Evolutionary conservation across 92 coral and sea anemone species (phyloP).

Genomic region (Virgularia gustaviana): DNA sequence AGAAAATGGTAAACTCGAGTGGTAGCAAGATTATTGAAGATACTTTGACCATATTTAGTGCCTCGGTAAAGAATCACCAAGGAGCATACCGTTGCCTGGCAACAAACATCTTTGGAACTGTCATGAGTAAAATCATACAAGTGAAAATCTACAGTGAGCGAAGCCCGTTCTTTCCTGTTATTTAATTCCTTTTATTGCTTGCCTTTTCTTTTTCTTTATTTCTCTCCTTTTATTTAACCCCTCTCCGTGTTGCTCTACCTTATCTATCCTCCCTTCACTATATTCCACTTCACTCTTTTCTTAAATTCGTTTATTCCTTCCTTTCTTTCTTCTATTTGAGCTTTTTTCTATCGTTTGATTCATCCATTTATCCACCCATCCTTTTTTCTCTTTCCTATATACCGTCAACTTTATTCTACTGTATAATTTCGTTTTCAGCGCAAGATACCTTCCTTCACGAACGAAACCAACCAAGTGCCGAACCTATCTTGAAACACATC

Average conservation of each 20-base stretch:
- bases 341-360: too few species aligned
- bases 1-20: neutral
- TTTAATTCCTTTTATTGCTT: neutral
- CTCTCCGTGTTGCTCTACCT: neutral
- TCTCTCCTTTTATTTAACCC: neutral
- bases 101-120: conserved; percentile 18
- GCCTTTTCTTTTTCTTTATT: neutral
- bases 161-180: neutral
- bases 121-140: conserved; percentile 5
- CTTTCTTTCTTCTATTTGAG: neutral
- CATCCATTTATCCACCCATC: too few species aligned
- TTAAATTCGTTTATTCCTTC: too few species aligned
- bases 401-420: neutral
- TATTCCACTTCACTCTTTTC: neutral
- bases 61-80: neutral
- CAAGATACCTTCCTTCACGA: neutral
- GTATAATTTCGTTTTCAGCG: neutral
- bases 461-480: neutral
- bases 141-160: neutral
- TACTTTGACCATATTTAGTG: neutral
- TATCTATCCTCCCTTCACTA: neutral
- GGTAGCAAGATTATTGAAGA: neutral
- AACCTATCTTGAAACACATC: neutral
- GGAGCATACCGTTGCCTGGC: conserved; percentile 17
- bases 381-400: too few species aligned